Evolutionary conservation across 1,140 invertebrate genomes (phyloP), one percentile per base, ranked within the genome.

Genomic region (Propsilocerus akamusi): DNA sequence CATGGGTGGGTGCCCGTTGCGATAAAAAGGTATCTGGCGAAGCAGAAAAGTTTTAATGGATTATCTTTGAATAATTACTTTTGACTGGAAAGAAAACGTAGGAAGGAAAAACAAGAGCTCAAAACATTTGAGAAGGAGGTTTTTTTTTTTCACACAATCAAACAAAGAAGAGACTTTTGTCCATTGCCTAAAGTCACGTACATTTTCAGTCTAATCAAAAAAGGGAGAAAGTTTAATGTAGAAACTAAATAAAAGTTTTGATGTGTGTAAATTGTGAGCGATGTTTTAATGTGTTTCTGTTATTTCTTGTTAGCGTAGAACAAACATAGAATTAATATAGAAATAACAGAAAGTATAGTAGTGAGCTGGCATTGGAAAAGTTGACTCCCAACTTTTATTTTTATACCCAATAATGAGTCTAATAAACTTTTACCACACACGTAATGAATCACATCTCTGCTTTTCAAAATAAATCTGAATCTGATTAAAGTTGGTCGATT

Each of bases 381-480:
- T n/a, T n/a, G n/a, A n/a, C n/a, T n/a, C n/a, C n/a, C n/a, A n/a
- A n/a, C n/a, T n/a, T n/a, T n/a, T n/a, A n/a, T n/a, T n/a, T n/a
- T n/a, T n/a, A n/a, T n/a, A n/a, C n/a, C n/a, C n/a, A 41, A 41
- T 41, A 41, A 41, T 41, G 34, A 41, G 34, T 20, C 22, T 20
- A 41, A 41, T 41, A 41, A 41, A 41, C 34, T 41, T 41, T 41
- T 41, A 30, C 11, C 28, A 41, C 34, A 41, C 34, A 41, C 34
- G 34, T 41, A 41, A 41, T 41, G 34, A 41, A 41, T 41, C 34
- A 41, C 14, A 41, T 41, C 6, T 30, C 14, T 30, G 3, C 14
- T 2, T 30, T 10, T 30, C 14, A 30, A 2, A 30, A 30, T 12
- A 30, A 30, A 30, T 30, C 28, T 2, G 14, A 2, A 17, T 41